Evolutionary conservation across 1,140 invertebrate species (phyloP).

Genomic region (Ostrea edulis): DNA sequence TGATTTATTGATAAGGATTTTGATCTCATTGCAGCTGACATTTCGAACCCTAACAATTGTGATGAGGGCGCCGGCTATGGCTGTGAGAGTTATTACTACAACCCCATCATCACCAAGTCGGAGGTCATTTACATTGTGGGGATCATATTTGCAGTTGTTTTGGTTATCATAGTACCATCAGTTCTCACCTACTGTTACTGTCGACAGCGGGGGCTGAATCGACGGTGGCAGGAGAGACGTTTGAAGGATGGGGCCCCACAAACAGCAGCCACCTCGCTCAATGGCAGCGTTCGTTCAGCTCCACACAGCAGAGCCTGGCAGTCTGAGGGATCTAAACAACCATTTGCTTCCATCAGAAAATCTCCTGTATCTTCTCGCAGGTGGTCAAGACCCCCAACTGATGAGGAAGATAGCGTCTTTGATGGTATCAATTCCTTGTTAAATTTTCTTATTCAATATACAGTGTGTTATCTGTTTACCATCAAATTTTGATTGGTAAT

Average conservation of each 20-base stretch:
- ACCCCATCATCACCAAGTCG: conserved; percentile 58
- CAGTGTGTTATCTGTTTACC: too few species aligned
- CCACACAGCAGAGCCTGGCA: conserved; percentile 34
- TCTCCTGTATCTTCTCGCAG: conserved; percentile 20
- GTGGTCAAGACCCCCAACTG: conserved; percentile 7
- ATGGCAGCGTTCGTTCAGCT: conserved; percentile 17
- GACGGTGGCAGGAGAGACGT: conserved; percentile 58
- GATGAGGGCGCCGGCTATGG: conserved; percentile 56
- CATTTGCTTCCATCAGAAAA: conserved; percentile 40
- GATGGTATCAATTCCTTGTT: conserved; percentile 49
- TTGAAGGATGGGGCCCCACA: conserved; percentile 45
- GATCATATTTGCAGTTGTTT: conserved; percentile 57
- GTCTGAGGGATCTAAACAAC: conserved; percentile 45
- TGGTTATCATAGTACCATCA: conserved; percentile 58
- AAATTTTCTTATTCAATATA: not conserved
- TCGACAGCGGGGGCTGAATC: conserved; percentile 58
- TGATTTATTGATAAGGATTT: too few species aligned
- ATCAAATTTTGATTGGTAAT: too few species aligned
- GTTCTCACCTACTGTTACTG: conserved; percentile 55
- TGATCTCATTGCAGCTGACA: conserved; percentile 24
- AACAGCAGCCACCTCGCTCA: conserved; percentile 42
- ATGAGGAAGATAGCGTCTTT: conserved; percentile 59
- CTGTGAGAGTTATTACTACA: conserved; percentile 59
- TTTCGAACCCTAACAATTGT: conserved; percentile 39
- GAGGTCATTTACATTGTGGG: conserved; percentile 65